Percentiles rank a stretch among this genome's conserved stretches.
Evolutionary conservation across 2,797 vertebrate genomes (phyloP).

Genomic region (Phyllotis vaccarum): DNA sequence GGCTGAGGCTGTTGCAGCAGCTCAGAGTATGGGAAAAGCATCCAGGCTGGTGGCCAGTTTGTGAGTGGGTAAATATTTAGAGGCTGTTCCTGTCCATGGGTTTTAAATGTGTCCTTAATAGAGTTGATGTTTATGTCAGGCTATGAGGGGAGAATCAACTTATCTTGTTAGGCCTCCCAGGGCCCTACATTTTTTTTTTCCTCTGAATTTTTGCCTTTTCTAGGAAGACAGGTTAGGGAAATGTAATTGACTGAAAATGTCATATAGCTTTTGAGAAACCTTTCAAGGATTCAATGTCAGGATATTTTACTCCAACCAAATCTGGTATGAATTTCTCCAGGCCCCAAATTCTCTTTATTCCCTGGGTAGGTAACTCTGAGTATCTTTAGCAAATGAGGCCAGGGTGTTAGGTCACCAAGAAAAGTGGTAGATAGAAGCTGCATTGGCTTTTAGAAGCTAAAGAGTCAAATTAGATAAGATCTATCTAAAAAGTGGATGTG

Average conservation of each 20-base stretch:
- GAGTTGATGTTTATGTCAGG: conserved; percentile 39
- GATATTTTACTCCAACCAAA: conserved; percentile 26
- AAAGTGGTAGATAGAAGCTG: not conserved
- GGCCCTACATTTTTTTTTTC: conserved; percentile 20
- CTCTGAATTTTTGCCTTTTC: conserved; percentile 61
- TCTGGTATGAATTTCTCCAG: conserved; percentile 14
- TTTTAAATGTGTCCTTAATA: not conserved
- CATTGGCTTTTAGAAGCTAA: not conserved
- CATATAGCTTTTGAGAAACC: conserved; percentile 73
- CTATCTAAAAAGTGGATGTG: not conserved
- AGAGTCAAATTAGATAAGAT: not conserved
- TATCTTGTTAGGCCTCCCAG: not conserved
- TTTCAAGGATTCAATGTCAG: not conserved
- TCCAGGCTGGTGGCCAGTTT: not conserved
- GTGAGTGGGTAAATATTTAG: not conserved
- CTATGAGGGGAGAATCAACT: conserved; percentile 42
- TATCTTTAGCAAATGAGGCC: conserved; percentile 42
- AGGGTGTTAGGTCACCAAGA: not conserved
- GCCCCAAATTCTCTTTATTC: not conserved
- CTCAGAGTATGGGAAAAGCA: not conserved
- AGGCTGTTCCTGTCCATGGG: not conserved
- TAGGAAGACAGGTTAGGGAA: conserved; percentile 65
- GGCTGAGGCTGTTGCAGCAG: not conserved
- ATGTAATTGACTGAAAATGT: conserved; percentile 60
- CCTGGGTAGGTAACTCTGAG: not conserved